Conservation (phyloP, 1,140 invertebrate genomes). For the Caerostris darwini region DNA sequence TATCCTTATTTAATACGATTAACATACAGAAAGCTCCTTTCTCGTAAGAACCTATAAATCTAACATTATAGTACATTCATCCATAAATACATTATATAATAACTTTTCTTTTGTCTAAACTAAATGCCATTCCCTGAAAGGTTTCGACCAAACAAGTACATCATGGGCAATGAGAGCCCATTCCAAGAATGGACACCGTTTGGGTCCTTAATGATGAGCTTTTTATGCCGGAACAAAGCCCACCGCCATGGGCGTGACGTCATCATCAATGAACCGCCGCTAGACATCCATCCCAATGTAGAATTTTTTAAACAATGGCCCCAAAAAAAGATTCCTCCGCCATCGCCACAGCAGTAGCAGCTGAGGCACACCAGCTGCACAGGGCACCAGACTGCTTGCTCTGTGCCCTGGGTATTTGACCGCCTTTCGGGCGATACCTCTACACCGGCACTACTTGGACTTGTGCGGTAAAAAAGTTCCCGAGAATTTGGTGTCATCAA, state of each 20-base stretch:
- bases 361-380: slow-evolving; percentile 67
- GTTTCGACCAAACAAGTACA: background rate
- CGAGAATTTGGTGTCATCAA: background rate
- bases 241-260: slow-evolving; percentile 38
- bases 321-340: slow-evolving; percentile 52
- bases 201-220: slow-evolving; percentile 40
- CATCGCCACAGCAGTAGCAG: slow-evolving; percentile 2
- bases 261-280: slow-evolving; percentile 37
- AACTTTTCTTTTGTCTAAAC: background rate
- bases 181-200: slow-evolving; percentile 2
- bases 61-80: too few species aligned
- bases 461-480: background rate
- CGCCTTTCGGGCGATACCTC: slow-evolving; percentile 45
- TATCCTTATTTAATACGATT: background rate
- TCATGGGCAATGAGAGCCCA: slow-evolving; percentile 6
- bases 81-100: background rate
- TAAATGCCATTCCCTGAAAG: background rate
- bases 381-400: slow-evolving; percentile 33
- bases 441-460: slow-evolving; percentile 10
- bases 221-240: slow-evolving; percentile 47
- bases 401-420: slow-evolving; percentile 51
- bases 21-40: background rate
- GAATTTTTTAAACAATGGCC: slow-evolving; percentile 65
- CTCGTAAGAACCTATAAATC: background rate
- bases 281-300: background rate